Evolutionary conservation across 2,113 vertebrate species (phyloP), one percentile per base, ranked within the genome.

Genomic region (Bubo blakistoni): DNA sequence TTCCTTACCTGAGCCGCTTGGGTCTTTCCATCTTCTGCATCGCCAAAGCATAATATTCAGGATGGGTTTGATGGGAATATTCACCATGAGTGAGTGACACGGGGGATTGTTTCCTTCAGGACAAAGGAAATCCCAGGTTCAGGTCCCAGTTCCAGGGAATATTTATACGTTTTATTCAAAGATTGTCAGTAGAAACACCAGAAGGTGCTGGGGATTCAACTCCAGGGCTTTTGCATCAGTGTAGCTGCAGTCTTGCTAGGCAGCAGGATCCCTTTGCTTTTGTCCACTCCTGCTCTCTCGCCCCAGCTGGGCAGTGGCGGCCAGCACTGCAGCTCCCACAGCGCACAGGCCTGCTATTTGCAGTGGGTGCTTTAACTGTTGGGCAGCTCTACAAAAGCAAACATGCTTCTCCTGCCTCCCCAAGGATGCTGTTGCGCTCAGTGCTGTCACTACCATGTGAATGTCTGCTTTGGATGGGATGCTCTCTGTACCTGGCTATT

Each of bases 391-490:
- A 15, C 14, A 46, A 52, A 61, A 87, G 69, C 55, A 86, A 73
- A 62, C 11, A 24, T 0, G 0, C 25, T 81, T 66, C 89, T 86
- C 6, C 47, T 76, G 72, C 51, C 46, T 66, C 69, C 67, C 36
- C 18, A 25, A 24, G 55, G 65, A 74, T 0, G 0, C 21, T 49
- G 29, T 25, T 73, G 24, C 18, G 34, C 54, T 73, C 27, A 10
- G 44, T 0, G 0, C 69, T 34, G 20, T 69, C 1, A 0, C 54
- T 92, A 0, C 36, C 2, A 0, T 4, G 4, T 13, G 55, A 69
- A 81, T 46, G 15, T 65, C 55, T 81, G 58, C 83, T 89, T n/a
- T 3, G 2, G 47, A 16, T 44, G 24, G 18, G 40, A 19, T 81
- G 38, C 11, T 77, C 5, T 34, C 29, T 36, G 13, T 24, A 36